These are phyloP conservation scores for Bos javanicus DNA, from an alignment of 2,113 vertebrate species.

Conservation along the genomic window DNA sequence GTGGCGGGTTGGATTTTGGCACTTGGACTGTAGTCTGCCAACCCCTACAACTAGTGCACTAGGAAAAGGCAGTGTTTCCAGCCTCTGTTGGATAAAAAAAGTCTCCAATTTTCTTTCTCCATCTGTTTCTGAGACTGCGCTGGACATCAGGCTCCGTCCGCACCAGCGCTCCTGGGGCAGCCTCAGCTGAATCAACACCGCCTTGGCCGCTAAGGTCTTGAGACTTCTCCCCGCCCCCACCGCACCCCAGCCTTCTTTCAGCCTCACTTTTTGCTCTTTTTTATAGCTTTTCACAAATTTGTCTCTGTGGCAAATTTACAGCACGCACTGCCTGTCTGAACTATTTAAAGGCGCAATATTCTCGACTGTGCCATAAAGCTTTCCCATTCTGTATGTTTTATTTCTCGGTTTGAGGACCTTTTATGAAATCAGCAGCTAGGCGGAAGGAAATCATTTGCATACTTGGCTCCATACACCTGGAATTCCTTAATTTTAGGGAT, in stretches of 20 bases:
- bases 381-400: conserved; percentile 78
- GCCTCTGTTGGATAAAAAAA: conserved; percentile 25
- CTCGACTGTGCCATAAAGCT: conserved; percentile 74
- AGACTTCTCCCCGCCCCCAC: rapidly evolving
- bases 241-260: conserved; percentile 39
- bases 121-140: conserved; percentile 50
- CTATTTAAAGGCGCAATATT: conserved; percentile 77
- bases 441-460: conserved; percentile 86
- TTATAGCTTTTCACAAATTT: conserved; percentile 81
- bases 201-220: background rate
- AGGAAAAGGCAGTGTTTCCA: background rate
- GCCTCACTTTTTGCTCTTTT: conserved; percentile 72
- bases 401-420: conserved; percentile 80
- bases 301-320: conserved; percentile 78
- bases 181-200: conserved; percentile 65
- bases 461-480: conserved; percentile 85
- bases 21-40: rapidly evolving
- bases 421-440: conserved; percentile 82
- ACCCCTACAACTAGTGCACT: background rate
- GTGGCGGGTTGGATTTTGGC: background rate
- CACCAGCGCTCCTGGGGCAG: rapidly evolving
- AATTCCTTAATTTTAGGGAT: conserved; percentile 86
- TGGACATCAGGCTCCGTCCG: background rate
- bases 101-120: conserved; percentile 55
- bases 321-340: conserved; percentile 69